Conservation (phyloP, 2,888 invertebrate species). For the Schizaphis graminum region DNA sequence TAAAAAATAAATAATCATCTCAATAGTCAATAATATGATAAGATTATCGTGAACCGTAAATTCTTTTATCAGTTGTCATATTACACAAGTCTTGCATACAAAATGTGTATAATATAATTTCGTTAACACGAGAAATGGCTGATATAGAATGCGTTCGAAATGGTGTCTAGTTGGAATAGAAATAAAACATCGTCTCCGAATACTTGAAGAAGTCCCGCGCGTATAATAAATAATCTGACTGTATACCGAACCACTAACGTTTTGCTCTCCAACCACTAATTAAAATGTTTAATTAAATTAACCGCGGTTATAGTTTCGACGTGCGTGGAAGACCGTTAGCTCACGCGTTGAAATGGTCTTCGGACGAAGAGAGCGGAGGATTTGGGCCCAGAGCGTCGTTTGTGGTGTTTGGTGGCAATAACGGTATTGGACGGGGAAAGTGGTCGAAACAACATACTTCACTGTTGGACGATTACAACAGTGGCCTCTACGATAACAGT, state of each 20-base stretch:
- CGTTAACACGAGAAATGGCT: background rate
- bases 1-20: background rate
- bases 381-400: constrained; percentile 53
- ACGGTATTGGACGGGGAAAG: background rate
- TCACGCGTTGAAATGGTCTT: constrained; percentile 57
- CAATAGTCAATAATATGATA: background rate
- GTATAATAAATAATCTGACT: background rate
- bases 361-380: constrained; percentile 45
- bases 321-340: constrained; percentile 58
- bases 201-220: background rate
- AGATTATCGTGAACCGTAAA: background rate
- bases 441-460: background rate
- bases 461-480: background rate
- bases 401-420: constrained; percentile 25
- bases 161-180: background rate
- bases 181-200: background rate
- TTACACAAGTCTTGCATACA: background rate
- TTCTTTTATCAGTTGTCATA: background rate
- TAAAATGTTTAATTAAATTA: background rate
- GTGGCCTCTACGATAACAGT: constrained; percentile 23
- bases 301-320: constrained; percentile 35
- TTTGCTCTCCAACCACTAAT: background rate
- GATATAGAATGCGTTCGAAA: background rate
- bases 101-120: background rate
- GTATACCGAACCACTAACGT: background rate